Evolutionary conservation across 2,888 invertebrate genomes (phyloP).

Genomic region (Yponomeuta sedellus): DNA sequence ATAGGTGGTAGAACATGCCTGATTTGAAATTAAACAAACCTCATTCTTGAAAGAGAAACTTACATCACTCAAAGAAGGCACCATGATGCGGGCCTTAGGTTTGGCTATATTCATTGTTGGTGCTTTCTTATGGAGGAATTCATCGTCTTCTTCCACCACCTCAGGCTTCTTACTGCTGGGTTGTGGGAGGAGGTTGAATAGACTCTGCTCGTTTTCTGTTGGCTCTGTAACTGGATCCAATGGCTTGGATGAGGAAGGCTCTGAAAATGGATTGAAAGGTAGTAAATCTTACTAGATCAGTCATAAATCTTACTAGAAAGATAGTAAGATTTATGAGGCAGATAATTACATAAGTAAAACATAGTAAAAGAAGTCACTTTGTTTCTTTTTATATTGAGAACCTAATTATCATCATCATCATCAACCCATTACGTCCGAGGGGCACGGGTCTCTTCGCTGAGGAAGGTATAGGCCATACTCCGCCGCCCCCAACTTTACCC

Average conservation of each 20-base stretch:
- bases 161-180: constrained; percentile 52
- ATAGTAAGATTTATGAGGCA: neutral
- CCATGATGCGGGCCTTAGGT: constrained; percentile 79
- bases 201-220: constrained; percentile 23
- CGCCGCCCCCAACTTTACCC: no score
- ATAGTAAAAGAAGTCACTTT: no score
- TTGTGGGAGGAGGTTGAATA: constrained; percentile 67
- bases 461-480: no score
- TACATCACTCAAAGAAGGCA: constrained; percentile 82
- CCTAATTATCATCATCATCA: no score
- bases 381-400: no score
- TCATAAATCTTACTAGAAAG: no score
- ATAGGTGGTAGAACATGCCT: no score
- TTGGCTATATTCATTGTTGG: constrained; percentile 41
- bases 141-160: constrained; percentile 78
- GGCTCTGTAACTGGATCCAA: neutral
- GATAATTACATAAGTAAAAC: no score
- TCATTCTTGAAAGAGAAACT: constrained; percentile 25
- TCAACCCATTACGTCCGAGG: no score
- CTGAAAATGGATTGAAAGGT: constrained; percentile 3
- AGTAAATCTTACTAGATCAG: no score
- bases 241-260: neutral
- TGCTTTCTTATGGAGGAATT: constrained; percentile 78
- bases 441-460: no score
- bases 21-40: neutral